Evolutionary conservation across 2,888 invertebrate species (phyloP).

Genomic region (Ptychoptera contaminata): DNA sequence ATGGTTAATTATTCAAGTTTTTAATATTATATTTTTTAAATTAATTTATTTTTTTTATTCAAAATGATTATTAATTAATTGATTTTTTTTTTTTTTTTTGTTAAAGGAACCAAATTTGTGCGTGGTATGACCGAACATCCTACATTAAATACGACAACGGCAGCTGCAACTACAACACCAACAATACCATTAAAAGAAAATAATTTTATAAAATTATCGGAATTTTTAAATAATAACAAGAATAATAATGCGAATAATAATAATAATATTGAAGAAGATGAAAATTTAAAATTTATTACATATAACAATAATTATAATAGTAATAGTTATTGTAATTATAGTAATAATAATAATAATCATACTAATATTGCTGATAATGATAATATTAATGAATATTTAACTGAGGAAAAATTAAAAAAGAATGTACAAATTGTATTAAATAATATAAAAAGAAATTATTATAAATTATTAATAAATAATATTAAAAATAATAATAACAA

Average conservation of each 20-base stretch:
- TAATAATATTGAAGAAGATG: too few relatives aligned
- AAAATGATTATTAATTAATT: background rate
- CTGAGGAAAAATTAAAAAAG: conserved; percentile 30
- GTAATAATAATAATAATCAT: conserved; percentile 7
- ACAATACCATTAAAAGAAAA: too few relatives aligned
- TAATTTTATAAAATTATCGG: too few relatives aligned
- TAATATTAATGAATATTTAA: conserved; percentile 22
- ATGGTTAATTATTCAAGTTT: too few relatives aligned
- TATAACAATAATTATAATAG: conserved; percentile 11
- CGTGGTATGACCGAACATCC: conserved; percentile 34
- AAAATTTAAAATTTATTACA: conserved; percentile 7
- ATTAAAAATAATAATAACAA: conserved; percentile 28
- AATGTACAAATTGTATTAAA: conserved; percentile 32
- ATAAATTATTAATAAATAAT: conserved; percentile 26
- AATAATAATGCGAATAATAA: too few relatives aligned
- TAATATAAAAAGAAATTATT: conserved; percentile 30
- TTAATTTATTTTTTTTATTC: background rate
- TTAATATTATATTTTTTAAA: background rate
- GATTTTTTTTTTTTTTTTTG: conserved; percentile 7
- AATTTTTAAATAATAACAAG: too few relatives aligned
- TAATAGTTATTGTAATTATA: conserved; percentile 14
- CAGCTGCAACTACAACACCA: too few relatives aligned
- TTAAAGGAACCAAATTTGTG: conserved; percentile 28
- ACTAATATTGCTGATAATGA: conserved; percentile 3
- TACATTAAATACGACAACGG: conserved; percentile 3